These are phyloP conservation scores for Microtus agrestis DNA, from an alignment of 2,797 vertebrate genomes.

Conservation along the genomic window DNA sequence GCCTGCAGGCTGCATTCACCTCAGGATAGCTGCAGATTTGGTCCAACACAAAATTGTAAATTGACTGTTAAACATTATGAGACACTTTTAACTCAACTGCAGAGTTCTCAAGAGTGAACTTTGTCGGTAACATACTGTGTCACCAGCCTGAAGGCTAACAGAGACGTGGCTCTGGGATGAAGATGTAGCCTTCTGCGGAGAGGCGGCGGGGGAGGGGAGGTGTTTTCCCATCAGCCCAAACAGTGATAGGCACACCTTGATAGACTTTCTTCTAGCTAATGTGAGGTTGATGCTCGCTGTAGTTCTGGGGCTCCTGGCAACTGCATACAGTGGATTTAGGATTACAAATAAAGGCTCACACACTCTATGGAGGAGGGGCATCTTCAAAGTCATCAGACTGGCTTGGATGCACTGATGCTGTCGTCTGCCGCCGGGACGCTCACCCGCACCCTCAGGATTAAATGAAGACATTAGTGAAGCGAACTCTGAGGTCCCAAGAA, in stretches of 20 bases:
- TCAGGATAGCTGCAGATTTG: background rate
- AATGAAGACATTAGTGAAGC: background rate
- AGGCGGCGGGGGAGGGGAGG: rapidly evolving
- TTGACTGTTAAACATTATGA: background rate
- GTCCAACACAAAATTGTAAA: background rate
- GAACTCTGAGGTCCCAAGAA: background rate
- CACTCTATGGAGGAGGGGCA: no score
- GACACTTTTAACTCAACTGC: background rate
- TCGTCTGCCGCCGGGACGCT: no score
- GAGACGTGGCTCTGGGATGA: background rate
- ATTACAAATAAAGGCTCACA: background rate
- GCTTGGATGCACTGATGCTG: rapidly evolving
- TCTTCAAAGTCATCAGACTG: background rate
- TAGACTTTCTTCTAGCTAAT: background rate
- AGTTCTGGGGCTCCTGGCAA: background rate
- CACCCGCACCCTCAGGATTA: background rate
- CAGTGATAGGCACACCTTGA: background rate
- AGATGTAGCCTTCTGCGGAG: background rate
- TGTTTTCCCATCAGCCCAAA: background rate
- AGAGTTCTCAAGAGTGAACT: background rate
- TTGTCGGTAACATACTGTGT: background rate
- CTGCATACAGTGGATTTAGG: rapidly evolving
- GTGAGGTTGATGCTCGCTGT: no score
- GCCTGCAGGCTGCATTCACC: no score
- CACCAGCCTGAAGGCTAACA: background rate